phyloP scores from a whole-genome alignment of 64 coral and sea anemone species.

The Montipora cactus region DNA sequence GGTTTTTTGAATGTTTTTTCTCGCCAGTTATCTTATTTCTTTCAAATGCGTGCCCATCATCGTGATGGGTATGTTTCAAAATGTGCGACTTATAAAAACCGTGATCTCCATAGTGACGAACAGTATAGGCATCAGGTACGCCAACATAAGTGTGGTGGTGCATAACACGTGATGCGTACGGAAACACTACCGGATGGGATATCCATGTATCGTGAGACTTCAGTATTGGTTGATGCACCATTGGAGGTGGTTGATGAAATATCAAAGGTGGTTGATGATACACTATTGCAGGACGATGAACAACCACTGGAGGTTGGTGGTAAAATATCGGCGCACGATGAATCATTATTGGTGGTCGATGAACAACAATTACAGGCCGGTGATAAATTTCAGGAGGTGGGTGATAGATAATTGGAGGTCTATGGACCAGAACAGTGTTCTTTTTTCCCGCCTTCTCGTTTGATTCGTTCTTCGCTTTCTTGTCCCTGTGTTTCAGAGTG shows the following conservation, averaged over 20 bases:
- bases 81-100: conserved; percentile 47
- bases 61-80: conserved; percentile 7
- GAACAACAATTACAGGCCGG: conserved; percentile 89
- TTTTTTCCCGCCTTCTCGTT: conserved; percentile 82
- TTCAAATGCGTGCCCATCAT: conserved; percentile 24
- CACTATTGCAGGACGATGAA: conserved; percentile 89
- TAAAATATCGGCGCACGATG: conserved; percentile 84
- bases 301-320: conserved; percentile 90
- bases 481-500: background rate
- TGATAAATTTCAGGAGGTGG: conserved; percentile 96
- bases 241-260: conserved; percentile 90
- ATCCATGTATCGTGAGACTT: conserved; percentile 91
- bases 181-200: conserved; percentile 50
- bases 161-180: conserved; percentile 56
- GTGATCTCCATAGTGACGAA: conserved; percentile 56
- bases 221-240: conserved; percentile 83
- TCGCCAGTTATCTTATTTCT: conserved; percentile 43
- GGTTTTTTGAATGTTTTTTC: background rate
- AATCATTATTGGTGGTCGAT: conserved; percentile 90
- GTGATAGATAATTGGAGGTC: conserved; percentile 93
- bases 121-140: conserved; percentile 59
- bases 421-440: conserved; percentile 79
- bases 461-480: conserved; percentile 64
- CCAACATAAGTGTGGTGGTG: conserved; percentile 85
- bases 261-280: conserved; percentile 91